A percentile compares a stretch with the other conserved stretches of the same genome.
Conservation (phyloP, 2,113 vertebrate genomes). For the Acrocephalus kingi region DNA sequence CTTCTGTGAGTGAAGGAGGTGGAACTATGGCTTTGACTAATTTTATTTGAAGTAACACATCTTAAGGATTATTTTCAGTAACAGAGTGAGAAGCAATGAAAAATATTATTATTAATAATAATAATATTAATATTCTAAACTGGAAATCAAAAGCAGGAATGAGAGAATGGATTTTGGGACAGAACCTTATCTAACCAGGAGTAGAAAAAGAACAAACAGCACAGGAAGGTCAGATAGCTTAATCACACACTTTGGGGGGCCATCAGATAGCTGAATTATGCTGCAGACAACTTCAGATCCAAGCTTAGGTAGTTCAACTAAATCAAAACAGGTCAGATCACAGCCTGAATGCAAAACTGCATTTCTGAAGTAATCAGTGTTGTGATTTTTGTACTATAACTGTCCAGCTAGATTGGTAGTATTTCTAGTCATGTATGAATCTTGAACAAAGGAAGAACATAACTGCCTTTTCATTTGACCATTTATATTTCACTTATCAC, state of each 20-base stretch:
- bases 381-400: not conserved
- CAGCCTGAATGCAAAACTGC: not conserved
- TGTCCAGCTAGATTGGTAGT: not conserved
- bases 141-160: not conserved
- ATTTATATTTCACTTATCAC: not conserved
- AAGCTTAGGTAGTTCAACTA: not conserved
- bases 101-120: not conserved
- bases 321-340: not conserved
- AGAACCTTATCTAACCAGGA: not conserved
- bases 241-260: not conserved
- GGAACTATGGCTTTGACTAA: not conserved
- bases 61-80: not conserved
- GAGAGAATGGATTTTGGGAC: not conserved
- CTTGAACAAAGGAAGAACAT: not conserved
- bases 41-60: not conserved
- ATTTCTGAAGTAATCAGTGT: not conserved
- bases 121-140: not conserved
- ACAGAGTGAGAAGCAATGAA: not conserved
- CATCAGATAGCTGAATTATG: not conserved
- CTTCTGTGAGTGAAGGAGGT: not conserved
- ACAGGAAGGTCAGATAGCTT: not conserved
- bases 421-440: not conserved
- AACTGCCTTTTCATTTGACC: not conserved
- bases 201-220: not conserved
- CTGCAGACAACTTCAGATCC: conserved; percentile 5